phyloP scores from a whole-genome alignment of 2,797 vertebrate species.

The Octomys mimax region DNA sequence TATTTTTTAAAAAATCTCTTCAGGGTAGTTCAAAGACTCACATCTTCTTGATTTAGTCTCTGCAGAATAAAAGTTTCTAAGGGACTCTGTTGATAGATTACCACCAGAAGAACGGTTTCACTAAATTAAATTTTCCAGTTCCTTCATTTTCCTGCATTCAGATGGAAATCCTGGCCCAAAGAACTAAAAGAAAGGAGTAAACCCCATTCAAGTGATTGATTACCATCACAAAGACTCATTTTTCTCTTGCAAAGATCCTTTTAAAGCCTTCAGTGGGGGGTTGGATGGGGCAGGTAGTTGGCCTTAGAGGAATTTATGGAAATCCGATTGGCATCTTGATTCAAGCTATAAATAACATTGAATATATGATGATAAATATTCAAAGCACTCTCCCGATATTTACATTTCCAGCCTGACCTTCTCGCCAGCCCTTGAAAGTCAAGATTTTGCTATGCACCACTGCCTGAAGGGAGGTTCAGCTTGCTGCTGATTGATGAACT shows the following conservation, averaged over 20 bases:
- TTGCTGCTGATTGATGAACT: neutral
- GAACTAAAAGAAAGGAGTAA: conserved; percentile 72
- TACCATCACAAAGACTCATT: conserved; percentile 62
- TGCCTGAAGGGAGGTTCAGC: neutral
- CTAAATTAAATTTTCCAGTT: neutral
- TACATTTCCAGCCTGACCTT: conserved; percentile 65
- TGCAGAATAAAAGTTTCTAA: neutral
- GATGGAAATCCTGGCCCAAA: conserved; percentile 61
- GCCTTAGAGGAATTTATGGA: conserved; percentile 54
- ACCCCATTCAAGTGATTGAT: conserved; percentile 77
- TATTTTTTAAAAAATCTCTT: neutral
- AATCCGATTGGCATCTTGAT: conserved; percentile 59
- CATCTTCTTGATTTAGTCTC: neutral
- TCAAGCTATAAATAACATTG: conserved; percentile 77
- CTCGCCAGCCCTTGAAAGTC: conserved; percentile 77
- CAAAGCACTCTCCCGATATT: conserved; percentile 28
- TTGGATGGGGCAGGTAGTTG: neutral
- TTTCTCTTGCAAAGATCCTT: conserved; percentile 40
- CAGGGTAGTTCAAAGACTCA: no score
- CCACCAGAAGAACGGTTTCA: neutral
- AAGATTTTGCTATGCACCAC: conserved; percentile 12
- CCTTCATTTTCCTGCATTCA: conserved; percentile 35
- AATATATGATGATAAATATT: conserved; percentile 66
- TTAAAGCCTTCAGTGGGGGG: fast-evolving
- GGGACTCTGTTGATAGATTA: neutral